A percentile compares a stretch with the other conserved stretches of the same genome.
Conservation (phyloP, 2,113 vertebrate genomes). For the Varanus salvator region DNA sequence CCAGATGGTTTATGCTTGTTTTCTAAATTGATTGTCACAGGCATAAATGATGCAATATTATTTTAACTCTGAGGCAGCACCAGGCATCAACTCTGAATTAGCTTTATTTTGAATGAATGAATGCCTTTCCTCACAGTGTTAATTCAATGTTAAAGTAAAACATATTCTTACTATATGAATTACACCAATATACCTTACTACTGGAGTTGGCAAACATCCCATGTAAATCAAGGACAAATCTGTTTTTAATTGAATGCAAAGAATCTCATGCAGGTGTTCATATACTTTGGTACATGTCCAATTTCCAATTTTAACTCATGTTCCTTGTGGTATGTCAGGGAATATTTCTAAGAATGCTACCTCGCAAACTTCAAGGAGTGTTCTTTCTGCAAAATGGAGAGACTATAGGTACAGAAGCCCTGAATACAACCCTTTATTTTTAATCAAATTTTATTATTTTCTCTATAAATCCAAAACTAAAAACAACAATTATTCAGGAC, state of each 20-base stretch:
- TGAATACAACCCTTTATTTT: background rate
- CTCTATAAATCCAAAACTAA: no score
- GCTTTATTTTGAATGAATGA: background rate
- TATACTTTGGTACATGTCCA: background rate
- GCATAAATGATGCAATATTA: background rate
- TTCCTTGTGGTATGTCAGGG: background rate
- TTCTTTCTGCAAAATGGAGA: background rate
- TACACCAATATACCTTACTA: background rate
- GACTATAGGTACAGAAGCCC: background rate
- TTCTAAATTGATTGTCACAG: conserved; percentile 6
- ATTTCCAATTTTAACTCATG: background rate
- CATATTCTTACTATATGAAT: background rate
- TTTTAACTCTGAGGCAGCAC: background rate
- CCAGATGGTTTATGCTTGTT: conserved; percentile 11
- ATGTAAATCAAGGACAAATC: background rate
- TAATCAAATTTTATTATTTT: no score
- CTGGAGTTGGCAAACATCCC: background rate
- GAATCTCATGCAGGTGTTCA: background rate
- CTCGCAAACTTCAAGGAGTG: background rate
- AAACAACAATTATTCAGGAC: no score
- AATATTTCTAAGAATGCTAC: background rate
- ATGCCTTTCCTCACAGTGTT: background rate
- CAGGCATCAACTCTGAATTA: background rate
- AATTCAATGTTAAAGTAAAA: background rate
- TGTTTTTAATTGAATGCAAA: background rate